These are phyloP conservation scores for Caenorhabditis sinica DNA, from an alignment of 2,888 invertebrate species.

Conservation along the genomic window DNA sequence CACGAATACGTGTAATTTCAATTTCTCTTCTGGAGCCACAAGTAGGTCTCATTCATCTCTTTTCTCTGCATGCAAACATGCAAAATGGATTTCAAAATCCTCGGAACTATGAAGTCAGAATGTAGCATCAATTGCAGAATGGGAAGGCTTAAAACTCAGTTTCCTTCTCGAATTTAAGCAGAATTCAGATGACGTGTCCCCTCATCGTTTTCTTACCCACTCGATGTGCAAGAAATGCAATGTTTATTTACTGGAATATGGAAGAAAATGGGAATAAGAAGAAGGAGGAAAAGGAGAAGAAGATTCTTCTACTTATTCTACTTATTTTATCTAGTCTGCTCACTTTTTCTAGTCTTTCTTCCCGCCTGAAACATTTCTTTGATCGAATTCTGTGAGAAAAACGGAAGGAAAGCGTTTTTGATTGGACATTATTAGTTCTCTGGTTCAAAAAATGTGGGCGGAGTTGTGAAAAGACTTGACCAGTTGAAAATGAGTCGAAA, in stretches of 20 bases:
- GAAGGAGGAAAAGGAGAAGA: not conserved
- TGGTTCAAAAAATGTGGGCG: constrained; percentile 9
- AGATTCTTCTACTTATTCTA: constrained; percentile 5
- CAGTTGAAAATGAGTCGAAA: constrained; percentile 38
- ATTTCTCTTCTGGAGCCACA: constrained; percentile 1
- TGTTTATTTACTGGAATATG: constrained; percentile 38
- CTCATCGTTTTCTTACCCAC: not conserved
- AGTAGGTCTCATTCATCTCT: constrained; percentile 30
- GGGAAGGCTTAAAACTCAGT: not conserved
- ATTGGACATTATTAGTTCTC: constrained; percentile 18
- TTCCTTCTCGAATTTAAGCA: not conserved
- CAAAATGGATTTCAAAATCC: constrained; percentile 28
- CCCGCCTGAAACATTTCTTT: constrained; percentile 12
- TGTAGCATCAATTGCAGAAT: not conserved
- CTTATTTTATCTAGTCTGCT: constrained; percentile 38
- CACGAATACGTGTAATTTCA: constrained; percentile 24
- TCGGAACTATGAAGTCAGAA: constrained; percentile 15
- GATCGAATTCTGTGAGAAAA: constrained; percentile 26
- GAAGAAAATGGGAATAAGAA: constrained; percentile 17
- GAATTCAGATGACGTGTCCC: constrained; percentile 33
- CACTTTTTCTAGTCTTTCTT: constrained; percentile 6
- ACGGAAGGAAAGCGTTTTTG: constrained; percentile 12
- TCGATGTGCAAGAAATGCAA: constrained; percentile 1
- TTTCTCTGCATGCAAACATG: constrained; percentile 28
- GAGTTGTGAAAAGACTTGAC: not conserved